Evolutionary conservation across 1,140 invertebrate genomes (phyloP), one percentile per base, ranked within the genome.

Genomic region (Bombus turneri): DNA sequence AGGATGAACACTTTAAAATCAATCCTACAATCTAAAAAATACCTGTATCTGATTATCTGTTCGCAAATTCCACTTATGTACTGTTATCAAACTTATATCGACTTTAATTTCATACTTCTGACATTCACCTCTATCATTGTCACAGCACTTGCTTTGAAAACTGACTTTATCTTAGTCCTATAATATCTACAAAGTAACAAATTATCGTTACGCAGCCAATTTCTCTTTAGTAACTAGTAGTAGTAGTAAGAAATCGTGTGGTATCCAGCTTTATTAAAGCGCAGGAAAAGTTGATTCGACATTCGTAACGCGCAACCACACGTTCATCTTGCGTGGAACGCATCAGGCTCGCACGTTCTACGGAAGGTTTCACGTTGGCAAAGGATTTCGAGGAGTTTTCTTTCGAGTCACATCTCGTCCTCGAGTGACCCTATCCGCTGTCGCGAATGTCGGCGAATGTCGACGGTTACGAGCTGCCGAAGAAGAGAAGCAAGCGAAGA

Each of bases 321-420:
- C 79, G 79, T 89, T 83, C 69, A 69, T 64, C 22, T 34, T 86
- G 83, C 71, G 83, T 80, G 87, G 79, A 41, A 86, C 34, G 68
- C 78, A 88, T 86, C 22, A 18, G 8, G 18, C 18, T 34, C 34
- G 8, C 12, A 13, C 25, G 39, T 39, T 39, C 22, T 28, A 71
- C 25, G 28, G 18, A 47, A 18, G 73, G 31, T 39, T 41, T 53
- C 25, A 57, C 53, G 34, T 13, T 9, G 41, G 13, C 37, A 76
- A 82, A 69, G 79, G n/a, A 59, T 75, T 82, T 82, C 41, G n/a
- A 86, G 84, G 25, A 62, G 53, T 75, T 85, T 59, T 53, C 84
- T 86, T 86, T 86, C 68, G 71, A 79, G 71, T 86, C 71, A 69
- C 72, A 81, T 86, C 79, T 81, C 72, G 43, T 57, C 34, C 75